phyloP scores from a whole-genome alignment of 1,140 invertebrate species.

The Drosophila lowei region DNA sequence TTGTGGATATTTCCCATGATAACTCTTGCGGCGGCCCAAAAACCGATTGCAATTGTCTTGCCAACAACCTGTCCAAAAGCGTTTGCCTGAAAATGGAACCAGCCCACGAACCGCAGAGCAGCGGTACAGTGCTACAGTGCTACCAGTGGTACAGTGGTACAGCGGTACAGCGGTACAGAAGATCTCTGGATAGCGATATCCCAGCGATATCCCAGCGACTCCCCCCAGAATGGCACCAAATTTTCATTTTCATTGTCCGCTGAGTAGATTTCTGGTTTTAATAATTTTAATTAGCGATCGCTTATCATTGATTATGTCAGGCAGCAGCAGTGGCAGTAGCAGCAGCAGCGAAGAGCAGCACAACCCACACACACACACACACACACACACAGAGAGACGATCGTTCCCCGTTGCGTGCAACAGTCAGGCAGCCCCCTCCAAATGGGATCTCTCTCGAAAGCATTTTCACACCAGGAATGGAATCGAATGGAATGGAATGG shows the following conservation, averaged over 20 bases:
- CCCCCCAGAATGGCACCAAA: constrained; percentile 66
- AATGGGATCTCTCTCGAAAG: constrained; percentile 34
- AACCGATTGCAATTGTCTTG: constrained; percentile 66
- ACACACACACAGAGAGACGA: constrained; percentile 38
- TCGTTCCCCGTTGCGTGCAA: constrained; percentile 45
- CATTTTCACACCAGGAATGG: constrained; percentile 45
- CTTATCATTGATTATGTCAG: constrained; percentile 76
- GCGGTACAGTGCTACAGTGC: background rate
- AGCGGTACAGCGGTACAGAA: background rate
- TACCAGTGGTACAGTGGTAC: background rate
- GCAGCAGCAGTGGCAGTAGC: constrained; percentile 27
- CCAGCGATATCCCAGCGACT: constrained; percentile 32
- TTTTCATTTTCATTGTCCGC: constrained; percentile 71
- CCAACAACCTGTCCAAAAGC: constrained; percentile 71
- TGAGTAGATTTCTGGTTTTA: constrained; percentile 45
- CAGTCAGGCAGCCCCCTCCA: constrained; percentile 1
- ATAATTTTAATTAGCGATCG: constrained; percentile 78
- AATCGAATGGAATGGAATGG: constrained; percentile 4
- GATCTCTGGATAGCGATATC: constrained; percentile 28
- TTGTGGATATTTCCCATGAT: constrained; percentile 65
- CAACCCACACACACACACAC: constrained; percentile 41
- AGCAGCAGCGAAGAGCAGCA: constrained; percentile 4
- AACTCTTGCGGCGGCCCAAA: constrained; percentile 43
- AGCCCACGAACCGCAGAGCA: background rate
- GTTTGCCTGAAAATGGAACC: constrained; percentile 65